Percentiles rank a stretch among this genome's conserved stretches.
Conservation (phyloP, 2,888 invertebrate species). For the Polyommatus icarus region DNA sequence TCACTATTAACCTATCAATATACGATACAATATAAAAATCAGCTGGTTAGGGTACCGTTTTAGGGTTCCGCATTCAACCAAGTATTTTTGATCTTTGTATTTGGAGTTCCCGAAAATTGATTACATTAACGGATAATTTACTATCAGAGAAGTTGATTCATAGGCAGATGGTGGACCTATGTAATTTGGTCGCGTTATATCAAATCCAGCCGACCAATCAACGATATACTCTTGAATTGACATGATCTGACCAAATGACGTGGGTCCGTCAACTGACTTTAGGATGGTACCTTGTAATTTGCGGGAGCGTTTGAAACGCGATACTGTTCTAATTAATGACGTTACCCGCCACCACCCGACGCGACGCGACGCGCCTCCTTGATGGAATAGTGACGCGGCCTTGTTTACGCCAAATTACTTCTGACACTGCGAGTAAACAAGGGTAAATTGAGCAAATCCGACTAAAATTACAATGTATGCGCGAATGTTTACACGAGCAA, state of each 20-base stretch:
- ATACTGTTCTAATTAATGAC: slow-evolving; percentile 26
- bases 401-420: slow-evolving; percentile 19
- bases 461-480: neutral
- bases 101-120: neutral
- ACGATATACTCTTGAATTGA: too few species aligned
- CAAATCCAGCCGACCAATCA: too few species aligned
- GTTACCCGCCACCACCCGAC: neutral
- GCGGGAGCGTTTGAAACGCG: neutral
- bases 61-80: too few species aligned
- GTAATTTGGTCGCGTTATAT: too few species aligned
- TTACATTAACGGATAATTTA: neutral
- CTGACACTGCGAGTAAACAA: slow-evolving; percentile 14
- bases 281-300: neutral
- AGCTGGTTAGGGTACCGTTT: too few species aligned
- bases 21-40: too few species aligned
- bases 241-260: too few species aligned
- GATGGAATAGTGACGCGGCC: slow-evolving; percentile 17
- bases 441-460: slow-evolving; percentile 9
- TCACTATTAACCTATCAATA: too few species aligned
- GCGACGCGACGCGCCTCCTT: neutral
- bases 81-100: neutral
- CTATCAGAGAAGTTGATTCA: too few species aligned
- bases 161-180: too few species aligned
- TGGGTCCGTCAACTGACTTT: too few species aligned
- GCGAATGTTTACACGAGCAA: neutral